Base-by-base conservation (phyloP, 2,113 vertebrate genomes). In the Lucifuga dentata region DNA sequence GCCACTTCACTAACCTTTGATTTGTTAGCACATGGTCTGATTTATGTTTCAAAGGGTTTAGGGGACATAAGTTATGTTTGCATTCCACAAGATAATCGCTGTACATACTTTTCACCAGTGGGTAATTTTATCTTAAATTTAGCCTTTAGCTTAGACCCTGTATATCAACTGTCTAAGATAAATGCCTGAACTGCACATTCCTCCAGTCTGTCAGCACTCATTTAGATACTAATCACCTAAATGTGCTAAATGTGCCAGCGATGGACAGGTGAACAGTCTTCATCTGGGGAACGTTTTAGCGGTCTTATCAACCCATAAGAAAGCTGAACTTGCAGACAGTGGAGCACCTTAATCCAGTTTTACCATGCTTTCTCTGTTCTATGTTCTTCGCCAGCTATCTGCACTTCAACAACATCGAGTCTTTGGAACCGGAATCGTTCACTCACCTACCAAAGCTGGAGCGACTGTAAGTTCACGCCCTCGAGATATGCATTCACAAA, bases 341-440 rank as follows among this genome's bases (percentile, higher is more conserved):
- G 43, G 41, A 26, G 46, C 36, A 39, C 11, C 19, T 23, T 67
- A 64, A 83, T 66, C 21, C 36, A 41, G 13, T 44, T 71, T 61
- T 7, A 29, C 45, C 77, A 40, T 76, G 24, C 32, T 81, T 46
- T 80, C 38, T 72, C 39, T 33, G 26, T 48, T n/a, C 51, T 80
- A 49, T 70, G 74, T 66, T 76, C 23, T 53, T 76, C 74, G 92
- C 41, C 83, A 99, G 97, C 77, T 99, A 99, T 81, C 94, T 99
- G 85, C 98, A 99, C 92, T 99, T 99, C 92, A 99, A 99, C 91
- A 97, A 97, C 84, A 99, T 99, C 53, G 98, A 99, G 81, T 95
- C 94, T 0, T 81, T 99, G 92, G 98, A 98, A 76, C 95, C 96
- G 0, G 95, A 98, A 84, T 95, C 96, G 23, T 99, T 99, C 84